These are phyloP conservation scores for Beroe ovata DNA, from an alignment of 37 sponge, comb jelly and placozoan species.

Conservation along the genomic window DNA sequence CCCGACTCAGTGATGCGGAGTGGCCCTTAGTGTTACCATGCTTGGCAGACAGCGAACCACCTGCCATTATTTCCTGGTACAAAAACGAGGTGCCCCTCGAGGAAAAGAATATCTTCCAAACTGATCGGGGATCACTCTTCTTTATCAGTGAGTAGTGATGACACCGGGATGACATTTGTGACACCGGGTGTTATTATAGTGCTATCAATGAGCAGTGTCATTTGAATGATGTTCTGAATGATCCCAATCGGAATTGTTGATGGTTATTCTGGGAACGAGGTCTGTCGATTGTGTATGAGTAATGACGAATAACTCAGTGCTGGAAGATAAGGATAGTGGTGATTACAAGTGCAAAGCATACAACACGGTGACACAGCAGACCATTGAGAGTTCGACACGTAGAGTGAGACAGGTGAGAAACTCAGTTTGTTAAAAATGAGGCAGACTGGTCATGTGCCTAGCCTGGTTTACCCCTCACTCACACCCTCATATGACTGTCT, in stretches of 20 bases:
- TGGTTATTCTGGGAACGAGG: too few species aligned
- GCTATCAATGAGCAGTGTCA: too few species aligned
- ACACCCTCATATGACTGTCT: too few species aligned
- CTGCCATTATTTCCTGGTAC: conserved; percentile 31
- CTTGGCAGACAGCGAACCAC: conserved; percentile 25
- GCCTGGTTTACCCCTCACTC: too few species aligned
- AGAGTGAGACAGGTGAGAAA: not conserved
- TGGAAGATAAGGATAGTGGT: conserved; percentile 31
- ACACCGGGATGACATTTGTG: too few species aligned
- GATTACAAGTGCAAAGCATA: conserved; percentile 18
- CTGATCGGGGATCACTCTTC: conserved; percentile 5
- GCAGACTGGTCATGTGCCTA: too few species aligned
- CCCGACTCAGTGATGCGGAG: not conserved
- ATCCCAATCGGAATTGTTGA: too few species aligned
- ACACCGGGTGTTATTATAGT: too few species aligned
- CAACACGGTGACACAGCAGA: conserved; percentile 44
- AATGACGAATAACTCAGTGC: too few species aligned
- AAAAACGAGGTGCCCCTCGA: conserved; percentile 5
- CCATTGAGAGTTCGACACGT: not conserved
- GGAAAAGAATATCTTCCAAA: conserved; percentile 29
- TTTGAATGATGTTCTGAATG: too few species aligned
- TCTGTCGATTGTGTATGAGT: too few species aligned
- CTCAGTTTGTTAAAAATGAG: too few species aligned
- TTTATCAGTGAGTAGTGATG: conserved; percentile 47
- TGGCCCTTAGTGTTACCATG: conserved; percentile 50